phyloP scores from a whole-genome alignment of 2,113 vertebrate genomes.

The Todiramphus saurophagus region DNA sequence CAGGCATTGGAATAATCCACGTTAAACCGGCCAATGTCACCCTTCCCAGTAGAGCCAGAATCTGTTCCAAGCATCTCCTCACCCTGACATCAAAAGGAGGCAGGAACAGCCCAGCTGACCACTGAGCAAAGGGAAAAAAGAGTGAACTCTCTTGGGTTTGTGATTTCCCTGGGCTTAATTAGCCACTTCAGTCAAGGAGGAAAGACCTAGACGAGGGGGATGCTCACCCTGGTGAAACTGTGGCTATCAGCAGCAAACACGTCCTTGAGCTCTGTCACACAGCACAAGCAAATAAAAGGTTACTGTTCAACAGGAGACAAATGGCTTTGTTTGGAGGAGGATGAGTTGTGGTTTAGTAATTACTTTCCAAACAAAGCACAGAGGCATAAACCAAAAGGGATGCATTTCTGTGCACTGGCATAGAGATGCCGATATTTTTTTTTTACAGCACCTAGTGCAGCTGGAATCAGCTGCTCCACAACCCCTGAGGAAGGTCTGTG shows the following conservation, averaged over 20 bases:
- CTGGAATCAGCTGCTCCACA: not conserved
- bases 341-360: not conserved
- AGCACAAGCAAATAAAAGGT: conserved; percentile 41
- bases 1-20: not conserved
- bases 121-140: not conserved
- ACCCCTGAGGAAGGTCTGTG: rapidly evolving
- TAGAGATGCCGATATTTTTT: not conserved
- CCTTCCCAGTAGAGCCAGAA: not conserved
- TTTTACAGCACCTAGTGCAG: not conserved
- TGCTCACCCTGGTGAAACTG: not conserved
- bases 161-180: not conserved
- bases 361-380: not conserved
- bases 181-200: not conserved
- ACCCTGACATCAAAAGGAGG: not conserved
- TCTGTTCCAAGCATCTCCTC: not conserved
- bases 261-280: conserved; percentile 42
- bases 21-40: not conserved
- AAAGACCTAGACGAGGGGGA: not conserved
- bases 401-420: not conserved
- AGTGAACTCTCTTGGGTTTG: not conserved
- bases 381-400: not conserved
- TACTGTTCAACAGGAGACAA: conserved; percentile 57
- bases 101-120: not conserved
- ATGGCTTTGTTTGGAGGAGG: not conserved
- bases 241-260: conserved; percentile 10